These are phyloP conservation scores for Latrodectus elegans DNA, from an alignment of 2,888 invertebrate species.

Conservation along the genomic window DNA sequence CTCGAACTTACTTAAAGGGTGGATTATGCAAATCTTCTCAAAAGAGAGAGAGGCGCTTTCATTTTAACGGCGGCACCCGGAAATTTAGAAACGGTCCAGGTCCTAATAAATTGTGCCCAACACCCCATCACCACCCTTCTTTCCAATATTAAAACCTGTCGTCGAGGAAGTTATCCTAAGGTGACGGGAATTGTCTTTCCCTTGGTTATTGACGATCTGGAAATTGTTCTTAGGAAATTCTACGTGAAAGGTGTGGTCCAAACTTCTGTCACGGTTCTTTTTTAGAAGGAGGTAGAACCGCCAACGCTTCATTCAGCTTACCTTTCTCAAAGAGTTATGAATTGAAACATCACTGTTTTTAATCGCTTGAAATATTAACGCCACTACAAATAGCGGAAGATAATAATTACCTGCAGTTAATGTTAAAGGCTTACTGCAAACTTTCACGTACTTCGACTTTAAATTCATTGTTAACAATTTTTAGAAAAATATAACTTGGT, in stretches of 20 bases:
- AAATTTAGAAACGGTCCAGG: not conserved
- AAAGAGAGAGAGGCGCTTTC: constrained; percentile 2
- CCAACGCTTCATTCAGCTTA: too few species aligned
- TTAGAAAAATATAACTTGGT: too few species aligned
- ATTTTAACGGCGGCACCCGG: not conserved
- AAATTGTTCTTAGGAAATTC: not conserved
- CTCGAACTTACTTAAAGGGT: constrained; percentile 43
- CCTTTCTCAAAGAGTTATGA: too few species aligned
- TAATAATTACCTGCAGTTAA: too few species aligned
- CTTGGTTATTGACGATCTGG: not conserved
- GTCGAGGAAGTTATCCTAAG: not conserved
- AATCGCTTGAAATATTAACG: too few species aligned
- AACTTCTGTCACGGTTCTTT: not conserved
- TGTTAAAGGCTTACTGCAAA: too few species aligned
- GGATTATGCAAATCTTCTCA: constrained; percentile 57
- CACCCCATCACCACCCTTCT: not conserved
- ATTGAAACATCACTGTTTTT: too few species aligned
- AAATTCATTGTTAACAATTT: too few species aligned
- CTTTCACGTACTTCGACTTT: too few species aligned
- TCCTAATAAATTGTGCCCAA: not conserved
- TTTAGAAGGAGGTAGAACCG: too few species aligned
- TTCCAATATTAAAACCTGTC: not conserved
- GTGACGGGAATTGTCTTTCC: not conserved
- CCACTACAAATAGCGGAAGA: too few species aligned
- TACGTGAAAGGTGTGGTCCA: not conserved